Evolutionary conservation across 1,140 invertebrate species (phyloP).

Genomic region (Pseudachorutes palmiensis): DNA sequence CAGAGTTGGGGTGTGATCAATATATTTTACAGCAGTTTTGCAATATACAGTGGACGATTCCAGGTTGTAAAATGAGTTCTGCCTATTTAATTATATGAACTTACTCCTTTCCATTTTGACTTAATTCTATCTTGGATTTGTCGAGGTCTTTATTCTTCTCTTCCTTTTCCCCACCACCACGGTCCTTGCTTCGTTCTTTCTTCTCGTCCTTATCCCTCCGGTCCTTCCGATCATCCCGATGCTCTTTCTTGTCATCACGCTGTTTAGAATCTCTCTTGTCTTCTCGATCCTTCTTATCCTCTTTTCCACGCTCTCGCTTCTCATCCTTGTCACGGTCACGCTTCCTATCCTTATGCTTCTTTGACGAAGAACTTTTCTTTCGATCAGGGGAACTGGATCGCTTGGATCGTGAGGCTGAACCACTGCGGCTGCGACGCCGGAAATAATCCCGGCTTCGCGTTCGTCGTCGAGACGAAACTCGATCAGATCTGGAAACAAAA

Average conservation of each 20-base stretch:
- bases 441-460: conserved; percentile 45
- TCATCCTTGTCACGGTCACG: conserved; percentile 19
- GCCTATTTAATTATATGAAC: too few relatives aligned
- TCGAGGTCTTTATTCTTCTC: conserved; percentile 21
- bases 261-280: conserved; percentile 41
- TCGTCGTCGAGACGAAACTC: too few relatives aligned
- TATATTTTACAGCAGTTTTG: too few relatives aligned
- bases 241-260: conserved; percentile 38
- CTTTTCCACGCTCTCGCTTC: conserved; percentile 12
- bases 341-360: conserved; percentile 36
- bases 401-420: conserved; percentile 46
- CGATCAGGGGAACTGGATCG: conserved; percentile 47
- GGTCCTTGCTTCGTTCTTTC: conserved; percentile 27
- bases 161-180: neutral
- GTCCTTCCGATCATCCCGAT: conserved; percentile 20
- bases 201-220: conserved; percentile 31
- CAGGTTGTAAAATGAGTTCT: too few relatives aligned
- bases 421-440: conserved; percentile 30
- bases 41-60: too few relatives aligned
- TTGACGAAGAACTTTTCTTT: conserved; percentile 37
- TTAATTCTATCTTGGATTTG: conserved; percentile 25
- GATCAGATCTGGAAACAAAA: too few relatives aligned
- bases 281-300: conserved; percentile 41
- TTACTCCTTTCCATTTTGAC: conserved; percentile 22
- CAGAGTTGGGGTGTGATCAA: too few relatives aligned